Evolutionary conservation across 2,888 invertebrate genomes (phyloP), one percentile per base, ranked within the genome.

Genomic region (Hypselothyrea guttata): DNA sequence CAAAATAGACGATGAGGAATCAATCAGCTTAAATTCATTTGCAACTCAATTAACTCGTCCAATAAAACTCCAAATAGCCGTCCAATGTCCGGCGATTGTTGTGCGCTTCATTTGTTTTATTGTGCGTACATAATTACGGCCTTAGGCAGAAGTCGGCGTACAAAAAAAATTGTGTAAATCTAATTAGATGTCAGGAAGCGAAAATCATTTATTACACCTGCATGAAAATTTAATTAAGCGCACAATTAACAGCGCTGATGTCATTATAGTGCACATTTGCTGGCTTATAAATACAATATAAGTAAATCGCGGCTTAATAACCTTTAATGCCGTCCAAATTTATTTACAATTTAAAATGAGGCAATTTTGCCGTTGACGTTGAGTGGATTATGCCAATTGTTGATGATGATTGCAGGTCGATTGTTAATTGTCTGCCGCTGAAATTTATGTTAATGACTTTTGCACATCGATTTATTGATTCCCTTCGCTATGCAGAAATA

Each of bases 211-310:
- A 82, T 84, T 68, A 66, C 75, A 86, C 76, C 86, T 84, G 84
- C 82, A 86, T 84, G 69, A 75, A 82, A 82, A 82, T 86, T 86
- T 84, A 84, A 84, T 86, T 79, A 84, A 82, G 79, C 75, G 61
- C 77, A 66, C 85, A 73, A 82, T 82, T 85, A 76, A 74, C 74
- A 58, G 60, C 31, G 38, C 41, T 59, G 69, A 59, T 68, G 46
- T 16, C 69, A 65, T 61, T 63, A 53, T 33, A 46, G 41, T 53
- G 34, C 30, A 37, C 42, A 37, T 28, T 22, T 11, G 5, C 38
- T n/a, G 38, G 49, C 30, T 48, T 54, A 51, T 57, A 47, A 11
- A 28, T 9, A 41, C 18, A 15, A 30, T 27, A 31, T 2, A 13
- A 12, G 8, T 22, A 15, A 34, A 60, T 52, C 49, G 60, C 57